These are phyloP conservation scores for Drosophila santomea DNA, from an alignment of 1,140 invertebrate genomes.

Conservation along the genomic window DNA sequence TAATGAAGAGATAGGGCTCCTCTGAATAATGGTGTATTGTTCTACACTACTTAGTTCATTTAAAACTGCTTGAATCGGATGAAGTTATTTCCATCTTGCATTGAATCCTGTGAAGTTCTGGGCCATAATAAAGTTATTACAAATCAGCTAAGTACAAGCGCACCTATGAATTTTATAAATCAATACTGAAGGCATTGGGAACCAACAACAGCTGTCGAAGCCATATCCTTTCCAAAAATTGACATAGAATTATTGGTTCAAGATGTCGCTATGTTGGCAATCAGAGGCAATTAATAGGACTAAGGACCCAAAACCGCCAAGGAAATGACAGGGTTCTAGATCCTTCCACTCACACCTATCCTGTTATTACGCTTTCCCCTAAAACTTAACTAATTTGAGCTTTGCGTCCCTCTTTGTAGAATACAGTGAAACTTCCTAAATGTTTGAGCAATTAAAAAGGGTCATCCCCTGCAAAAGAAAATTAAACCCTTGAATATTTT, in stretches of 20 bases:
- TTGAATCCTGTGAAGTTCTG: neutral
- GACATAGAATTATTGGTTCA: slow-evolving; percentile 42
- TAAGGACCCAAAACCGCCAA: slow-evolving; percentile 27
- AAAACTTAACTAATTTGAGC: slow-evolving; percentile 37
- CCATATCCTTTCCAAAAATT: slow-evolving; percentile 5
- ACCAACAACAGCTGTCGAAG: slow-evolving; percentile 22
- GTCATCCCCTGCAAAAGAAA: slow-evolving; percentile 41
- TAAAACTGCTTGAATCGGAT: too few species aligned
- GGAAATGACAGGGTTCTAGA: slow-evolving; percentile 12
- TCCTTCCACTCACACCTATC: slow-evolving; percentile 16
- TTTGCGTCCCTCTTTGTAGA: slow-evolving; percentile 3
- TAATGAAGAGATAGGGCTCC: too few species aligned
- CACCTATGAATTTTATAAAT: slow-evolving; percentile 5
- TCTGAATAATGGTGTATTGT: too few species aligned
- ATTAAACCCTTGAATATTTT: slow-evolving; percentile 18
- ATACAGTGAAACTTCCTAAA: slow-evolving; percentile 37
- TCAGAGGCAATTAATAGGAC: slow-evolving; percentile 51
- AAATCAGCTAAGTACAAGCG: slow-evolving; percentile 20
- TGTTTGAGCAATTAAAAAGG: slow-evolving; percentile 70
- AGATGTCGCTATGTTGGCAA: slow-evolving; percentile 25
- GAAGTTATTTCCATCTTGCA: neutral
- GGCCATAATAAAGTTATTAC: neutral
- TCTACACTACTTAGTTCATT: too few species aligned
- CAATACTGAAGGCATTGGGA: slow-evolving; percentile 31
- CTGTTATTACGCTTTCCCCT: neutral